These are phyloP conservation scores for Herminia tarsipennalis DNA, from an alignment of 2,888 invertebrate species.

Conservation along the genomic window DNA sequence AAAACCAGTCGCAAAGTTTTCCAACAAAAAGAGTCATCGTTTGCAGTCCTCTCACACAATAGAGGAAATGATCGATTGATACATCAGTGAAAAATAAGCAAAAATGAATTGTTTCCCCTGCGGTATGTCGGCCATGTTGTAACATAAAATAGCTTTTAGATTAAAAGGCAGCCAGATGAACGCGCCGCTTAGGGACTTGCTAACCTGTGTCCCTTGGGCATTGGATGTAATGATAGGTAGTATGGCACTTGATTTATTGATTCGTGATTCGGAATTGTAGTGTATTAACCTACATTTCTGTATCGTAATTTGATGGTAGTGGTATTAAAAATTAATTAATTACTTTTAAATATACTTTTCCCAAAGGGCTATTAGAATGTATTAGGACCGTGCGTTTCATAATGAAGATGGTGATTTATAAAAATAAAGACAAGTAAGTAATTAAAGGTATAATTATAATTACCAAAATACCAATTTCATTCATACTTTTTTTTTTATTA, in stretches of 20 bases:
- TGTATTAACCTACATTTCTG: too few relatives aligned
- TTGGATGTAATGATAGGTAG: slow-evolving; percentile 14
- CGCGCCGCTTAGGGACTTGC: slow-evolving; percentile 39
- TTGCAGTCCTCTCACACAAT: slow-evolving; percentile 30
- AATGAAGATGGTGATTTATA: too few relatives aligned
- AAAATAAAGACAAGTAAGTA: too few relatives aligned
- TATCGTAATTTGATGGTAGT: too few relatives aligned
- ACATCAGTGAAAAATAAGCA: slow-evolving; percentile 35
- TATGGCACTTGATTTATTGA: slow-evolving; percentile 35
- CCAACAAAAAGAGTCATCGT: slow-evolving; percentile 35
- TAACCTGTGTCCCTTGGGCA: slow-evolving; percentile 33
- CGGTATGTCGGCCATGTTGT: slow-evolving; percentile 49
- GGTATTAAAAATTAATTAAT: too few relatives aligned
- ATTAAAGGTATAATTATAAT: too few relatives aligned
- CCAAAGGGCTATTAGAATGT: too few relatives aligned
- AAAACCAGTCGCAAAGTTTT: slow-evolving; percentile 16
- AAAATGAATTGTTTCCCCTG: slow-evolving; percentile 59
- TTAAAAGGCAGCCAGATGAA: slow-evolving; percentile 63
- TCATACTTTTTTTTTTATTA: too few relatives aligned
- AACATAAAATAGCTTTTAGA: slow-evolving; percentile 81
- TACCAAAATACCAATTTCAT: too few relatives aligned
- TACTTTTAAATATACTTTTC: too few relatives aligned
- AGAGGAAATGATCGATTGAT: slow-evolving; percentile 58
- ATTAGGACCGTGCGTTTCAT: too few relatives aligned
- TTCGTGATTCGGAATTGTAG: slow-evolving; percentile 18